Conservation (phyloP, 37 sponge, comb jelly and placozoan species). For the Chondrosia reniformis region DNA sequence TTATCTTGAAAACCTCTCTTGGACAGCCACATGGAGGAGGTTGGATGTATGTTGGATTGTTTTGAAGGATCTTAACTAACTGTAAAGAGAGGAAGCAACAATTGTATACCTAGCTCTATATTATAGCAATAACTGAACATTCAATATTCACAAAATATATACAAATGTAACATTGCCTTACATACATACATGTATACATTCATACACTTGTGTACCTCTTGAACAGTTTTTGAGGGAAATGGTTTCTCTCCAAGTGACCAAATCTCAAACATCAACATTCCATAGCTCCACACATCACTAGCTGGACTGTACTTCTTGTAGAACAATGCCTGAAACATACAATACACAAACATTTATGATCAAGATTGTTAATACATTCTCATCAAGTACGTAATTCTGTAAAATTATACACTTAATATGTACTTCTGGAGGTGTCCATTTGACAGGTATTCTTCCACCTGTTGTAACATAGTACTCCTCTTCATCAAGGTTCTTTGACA, state of each 20-base stretch:
- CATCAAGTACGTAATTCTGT: too few relatives aligned
- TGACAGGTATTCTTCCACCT: slow-evolving; percentile 4
- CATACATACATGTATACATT: too few relatives aligned
- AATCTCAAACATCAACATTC: slow-evolving; percentile 15
- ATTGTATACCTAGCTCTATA: too few relatives aligned
- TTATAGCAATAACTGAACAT: too few relatives aligned
- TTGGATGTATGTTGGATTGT: slow-evolving; percentile 3
- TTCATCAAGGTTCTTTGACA: neutral
- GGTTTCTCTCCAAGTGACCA: slow-evolving; percentile 16
- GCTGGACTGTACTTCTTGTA: slow-evolving; percentile 10
- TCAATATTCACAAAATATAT: too few relatives aligned
- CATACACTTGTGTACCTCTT: neutral
- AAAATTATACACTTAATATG: too few relatives aligned
- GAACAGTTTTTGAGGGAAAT: neutral
- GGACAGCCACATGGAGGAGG: slow-evolving; percentile 20
- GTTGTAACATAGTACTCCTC: slow-evolving; percentile 5
- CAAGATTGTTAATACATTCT: neutral
- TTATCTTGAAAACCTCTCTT: slow-evolving; percentile 24
- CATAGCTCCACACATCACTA: slow-evolving; percentile 27
- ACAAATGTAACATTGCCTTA: too few relatives aligned
- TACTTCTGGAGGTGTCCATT: slow-evolving; percentile 21
- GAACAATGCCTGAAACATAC: slow-evolving; percentile 2
- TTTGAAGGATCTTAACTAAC: too few relatives aligned
- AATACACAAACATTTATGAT: too few relatives aligned
- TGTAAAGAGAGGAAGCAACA: too few relatives aligned